Percentiles rank a stretch among this genome's conserved stretches.
Evolutionary conservation across 1,140 invertebrate species (phyloP).

Genomic region (Orchesella cincta): DNA sequence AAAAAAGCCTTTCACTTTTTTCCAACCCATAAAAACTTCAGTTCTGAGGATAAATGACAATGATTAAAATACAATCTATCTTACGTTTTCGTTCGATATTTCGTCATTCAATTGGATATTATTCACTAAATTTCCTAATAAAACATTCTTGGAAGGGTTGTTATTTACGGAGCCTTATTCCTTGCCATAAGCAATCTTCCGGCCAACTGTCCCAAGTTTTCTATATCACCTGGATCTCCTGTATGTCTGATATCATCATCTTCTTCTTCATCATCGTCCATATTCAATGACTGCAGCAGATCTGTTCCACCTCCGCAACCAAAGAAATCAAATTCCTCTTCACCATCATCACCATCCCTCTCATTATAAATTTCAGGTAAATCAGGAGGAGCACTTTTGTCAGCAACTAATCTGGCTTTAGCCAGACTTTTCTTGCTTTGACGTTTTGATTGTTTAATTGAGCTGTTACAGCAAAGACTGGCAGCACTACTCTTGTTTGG

Average conservation of each 20-base stretch:
- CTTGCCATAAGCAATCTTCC: conserved; percentile 9
- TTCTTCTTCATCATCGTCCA: neutral
- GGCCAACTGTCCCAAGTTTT: conserved; percentile 38
- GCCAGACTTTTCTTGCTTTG: conserved; percentile 18
- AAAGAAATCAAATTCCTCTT: conserved; percentile 38
- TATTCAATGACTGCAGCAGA: neutral
- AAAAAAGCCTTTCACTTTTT: too few species aligned
- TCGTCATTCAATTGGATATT: too few species aligned
- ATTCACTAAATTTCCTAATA: too few species aligned
- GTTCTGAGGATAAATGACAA: too few species aligned
- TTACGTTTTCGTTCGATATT: too few species aligned
- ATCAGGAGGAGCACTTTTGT: neutral
- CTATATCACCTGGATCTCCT: conserved; percentile 30
- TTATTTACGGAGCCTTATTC: too few species aligned
- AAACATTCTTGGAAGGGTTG: too few species aligned
- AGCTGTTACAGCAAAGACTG: neutral
- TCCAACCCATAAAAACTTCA: too few species aligned
- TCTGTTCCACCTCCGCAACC: conserved; percentile 35
- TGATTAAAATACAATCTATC: too few species aligned
- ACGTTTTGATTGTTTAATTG: neutral
- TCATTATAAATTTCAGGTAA: neutral
- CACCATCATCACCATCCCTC: neutral
- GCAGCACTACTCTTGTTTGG: conserved; percentile 10
- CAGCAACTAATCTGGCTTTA: neutral
- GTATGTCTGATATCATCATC: neutral